Base-by-base conservation (phyloP, 2,797 vertebrate genomes). In the Platalea minor region DNA sequence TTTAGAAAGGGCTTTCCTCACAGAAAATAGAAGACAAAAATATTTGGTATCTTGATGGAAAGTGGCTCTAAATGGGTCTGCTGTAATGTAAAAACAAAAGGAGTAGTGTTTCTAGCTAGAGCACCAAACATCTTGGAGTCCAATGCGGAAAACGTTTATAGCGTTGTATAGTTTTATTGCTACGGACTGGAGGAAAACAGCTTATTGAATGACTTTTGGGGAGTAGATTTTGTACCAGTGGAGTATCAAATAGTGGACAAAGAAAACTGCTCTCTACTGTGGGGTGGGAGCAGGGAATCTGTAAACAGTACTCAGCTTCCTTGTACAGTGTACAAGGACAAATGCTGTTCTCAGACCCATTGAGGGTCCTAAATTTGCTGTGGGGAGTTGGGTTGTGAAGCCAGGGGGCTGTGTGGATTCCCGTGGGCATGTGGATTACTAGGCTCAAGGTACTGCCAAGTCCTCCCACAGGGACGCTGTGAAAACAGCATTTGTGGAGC, bases 111-210 rank as follows among this genome's bases (percentile, higher is more conserved):
- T 96, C 94, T 93, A 96, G 78, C 70, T 95, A 93, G 68, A 94
- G 92, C 29, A 56, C 95, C 94, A 98, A 98, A 81, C 93, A 94
- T 97, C 96, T 98, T 98, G 95, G 97, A 98, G 97, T 97, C 94
- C 91, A 97, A 94, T 57, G 85, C 50, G 77, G 97, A 98, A 93
- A 98, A 98, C 94, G 70, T 97, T 98, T 98, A 97, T 98, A 96
- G 96, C 94, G 96, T 96, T 98, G 92, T 97, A 97, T 97, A 97
- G 92, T 98, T 98, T 98, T 98, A 97, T 97, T 97, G 94, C 93
- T 94, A 89, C 85, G 93, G 95, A 97, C 95, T 96, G 97, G 97
- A 97, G 94, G 91, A 97, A 97, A 97, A 93, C 61, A 95, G 75
- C 92, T 97, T 97, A 88, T 82, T 96, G 96, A 96, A 88, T 96